phyloP scores from a whole-genome alignment of 2,888 invertebrate genomes.

The Drosophila nr. perissopoda region DNA sequence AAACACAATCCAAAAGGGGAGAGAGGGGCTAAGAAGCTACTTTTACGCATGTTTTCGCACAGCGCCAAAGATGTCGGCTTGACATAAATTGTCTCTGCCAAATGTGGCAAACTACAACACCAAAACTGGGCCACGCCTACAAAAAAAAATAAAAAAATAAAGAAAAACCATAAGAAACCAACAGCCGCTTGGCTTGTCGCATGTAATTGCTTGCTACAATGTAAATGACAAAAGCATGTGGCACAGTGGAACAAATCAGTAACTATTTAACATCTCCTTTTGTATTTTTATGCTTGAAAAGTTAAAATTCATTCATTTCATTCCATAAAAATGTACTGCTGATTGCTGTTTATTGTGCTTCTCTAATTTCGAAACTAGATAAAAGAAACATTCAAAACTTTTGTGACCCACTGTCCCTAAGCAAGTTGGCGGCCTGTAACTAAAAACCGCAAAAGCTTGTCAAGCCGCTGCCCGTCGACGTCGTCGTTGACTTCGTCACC shows the following conservation, averaged over 20 bases:
- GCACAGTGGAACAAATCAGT: slow-evolving; percentile 58
- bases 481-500: slow-evolving; percentile 7
- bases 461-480: slow-evolving; percentile 19
- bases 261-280: neutral
- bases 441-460: slow-evolving; percentile 79
- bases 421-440: slow-evolving; percentile 70
- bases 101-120: slow-evolving; percentile 74
- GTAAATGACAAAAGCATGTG: slow-evolving; percentile 73
- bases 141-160: slow-evolving; percentile 37
- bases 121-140: slow-evolving; percentile 77
- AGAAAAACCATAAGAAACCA: slow-evolving; percentile 64
- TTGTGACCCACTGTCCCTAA: slow-evolving; percentile 56
- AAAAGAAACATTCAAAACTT: neutral
- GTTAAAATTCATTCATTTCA: no score
- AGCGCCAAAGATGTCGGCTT: slow-evolving; percentile 71
- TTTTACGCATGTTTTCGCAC: slow-evolving; percentile 80
- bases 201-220: slow-evolving; percentile 77
- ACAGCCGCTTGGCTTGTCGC: slow-evolving; percentile 71
- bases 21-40: slow-evolving; percentile 51
- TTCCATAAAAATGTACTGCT: neutral
- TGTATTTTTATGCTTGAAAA: no score
- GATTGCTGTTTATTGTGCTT: neutral
- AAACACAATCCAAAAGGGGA: neutral
- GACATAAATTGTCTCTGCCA: slow-evolving; percentile 77
- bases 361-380: neutral